Evolutionary conservation across 2,888 invertebrate species (phyloP).

Genomic region (Drosophila paucipuncta): DNA sequence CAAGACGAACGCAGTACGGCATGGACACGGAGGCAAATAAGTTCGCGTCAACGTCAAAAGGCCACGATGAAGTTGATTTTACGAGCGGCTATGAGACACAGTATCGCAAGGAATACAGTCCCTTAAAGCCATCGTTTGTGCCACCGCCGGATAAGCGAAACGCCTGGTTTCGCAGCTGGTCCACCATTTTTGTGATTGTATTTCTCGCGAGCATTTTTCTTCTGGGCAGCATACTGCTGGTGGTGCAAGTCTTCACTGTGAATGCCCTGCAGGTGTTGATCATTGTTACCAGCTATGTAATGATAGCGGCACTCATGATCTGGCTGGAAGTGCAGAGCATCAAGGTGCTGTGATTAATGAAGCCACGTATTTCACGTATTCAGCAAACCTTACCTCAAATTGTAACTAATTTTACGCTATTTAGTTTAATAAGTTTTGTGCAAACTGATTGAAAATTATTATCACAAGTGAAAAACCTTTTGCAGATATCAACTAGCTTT

Average conservation of each 20-base stretch:
- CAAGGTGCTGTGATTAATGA: constrained; percentile 67
- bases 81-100: constrained; percentile 81
- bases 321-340: constrained; percentile 78
- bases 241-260: constrained; percentile 69
- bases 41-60: constrained; percentile 28
- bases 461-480: constrained; percentile 38
- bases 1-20: constrained; percentile 50
- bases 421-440: constrained; percentile 49
- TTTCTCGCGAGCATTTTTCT: constrained; percentile 67
- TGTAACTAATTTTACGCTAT: constrained; percentile 45
- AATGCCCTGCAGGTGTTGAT: constrained; percentile 66
- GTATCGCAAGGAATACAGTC: constrained; percentile 79
- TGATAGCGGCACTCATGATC: constrained; percentile 64
- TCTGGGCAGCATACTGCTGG: constrained; percentile 69
- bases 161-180: constrained; percentile 76
- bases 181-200: constrained; percentile 64
- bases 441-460: constrained; percentile 52
- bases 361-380: neutral
- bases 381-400: neutral
- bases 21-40: constrained; percentile 71
- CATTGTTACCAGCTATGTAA: constrained; percentile 64
- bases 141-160: constrained; percentile 61
- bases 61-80: constrained; percentile 76
- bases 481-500: constrained; percentile 35
- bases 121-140: constrained; percentile 58